Conservation (phyloP, 2,888 invertebrate genomes). For the Serrognathus titanus region DNA sequence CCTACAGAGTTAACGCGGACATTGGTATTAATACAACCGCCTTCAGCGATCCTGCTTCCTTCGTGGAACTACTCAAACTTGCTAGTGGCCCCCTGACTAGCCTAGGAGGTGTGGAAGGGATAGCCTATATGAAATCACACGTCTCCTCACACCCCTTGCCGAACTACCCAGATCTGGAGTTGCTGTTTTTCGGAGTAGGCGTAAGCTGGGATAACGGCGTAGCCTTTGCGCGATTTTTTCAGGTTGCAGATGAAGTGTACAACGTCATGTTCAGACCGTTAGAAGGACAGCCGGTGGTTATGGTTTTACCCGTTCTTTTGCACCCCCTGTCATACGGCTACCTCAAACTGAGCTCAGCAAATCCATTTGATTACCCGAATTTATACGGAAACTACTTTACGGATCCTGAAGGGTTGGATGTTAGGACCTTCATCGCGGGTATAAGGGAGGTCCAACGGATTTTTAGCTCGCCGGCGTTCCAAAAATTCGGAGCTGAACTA, state of each 20-base stretch:
- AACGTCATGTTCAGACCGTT: conserved; percentile 56
- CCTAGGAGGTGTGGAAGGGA: conserved; percentile 60
- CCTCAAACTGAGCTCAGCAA: conserved; percentile 63
- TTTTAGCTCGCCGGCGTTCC: conserved; percentile 49
- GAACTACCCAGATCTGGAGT: conserved; percentile 59
- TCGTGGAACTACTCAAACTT: conserved; percentile 42
- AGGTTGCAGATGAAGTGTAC: conserved; percentile 56
- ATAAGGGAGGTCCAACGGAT: conserved; percentile 54
- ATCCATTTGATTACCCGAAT: conserved; percentile 68
- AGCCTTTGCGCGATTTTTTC: conserved; percentile 48
- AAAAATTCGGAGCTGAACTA: conserved; percentile 47
- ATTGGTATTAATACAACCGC: conserved; percentile 26
- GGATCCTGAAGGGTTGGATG: conserved; percentile 51
- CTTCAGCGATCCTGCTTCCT: conserved; percentile 31
- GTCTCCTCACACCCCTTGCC: conserved; percentile 38
- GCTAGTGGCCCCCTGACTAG: conserved; percentile 54
- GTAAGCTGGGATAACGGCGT: conserved; percentile 51
- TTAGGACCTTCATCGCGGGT: conserved; percentile 40
- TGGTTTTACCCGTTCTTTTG: conserved; percentile 65
- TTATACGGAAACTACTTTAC: conserved; percentile 79
- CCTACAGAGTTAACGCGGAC: conserved; percentile 54
- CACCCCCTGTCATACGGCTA: conserved; percentile 68
- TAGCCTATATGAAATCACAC: conserved; percentile 50
- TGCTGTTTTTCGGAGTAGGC: conserved; percentile 58
- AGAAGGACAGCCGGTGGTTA: conserved; percentile 41